phyloP scores from a whole-genome alignment of 2,888 invertebrate species.

The Hyalella azteca region DNA sequence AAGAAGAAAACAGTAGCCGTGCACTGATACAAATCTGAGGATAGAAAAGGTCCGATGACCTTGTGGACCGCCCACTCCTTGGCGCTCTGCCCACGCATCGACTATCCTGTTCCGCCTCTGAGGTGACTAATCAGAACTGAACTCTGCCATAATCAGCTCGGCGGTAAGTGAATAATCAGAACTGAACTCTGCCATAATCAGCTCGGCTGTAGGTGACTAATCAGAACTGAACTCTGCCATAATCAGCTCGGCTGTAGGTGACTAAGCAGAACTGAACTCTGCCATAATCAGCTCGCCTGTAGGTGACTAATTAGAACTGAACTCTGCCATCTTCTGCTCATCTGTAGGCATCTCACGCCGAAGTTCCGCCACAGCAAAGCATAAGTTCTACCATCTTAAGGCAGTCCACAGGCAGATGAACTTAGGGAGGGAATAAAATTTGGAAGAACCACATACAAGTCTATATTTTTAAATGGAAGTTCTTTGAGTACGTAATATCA shows the following conservation, averaged over 20 bases:
- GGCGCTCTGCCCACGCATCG: not conserved
- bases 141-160: not conserved
- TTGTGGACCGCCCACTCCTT: constrained; percentile 10
- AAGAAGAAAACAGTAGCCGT: too few relatives aligned
- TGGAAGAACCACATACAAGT: too few relatives aligned
- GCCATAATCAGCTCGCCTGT: not conserved
- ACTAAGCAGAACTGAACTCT: not conserved
- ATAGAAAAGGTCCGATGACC: not conserved
- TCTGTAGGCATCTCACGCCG: too few relatives aligned
- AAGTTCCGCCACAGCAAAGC: too few relatives aligned
- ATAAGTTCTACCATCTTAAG: too few relatives aligned
- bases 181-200: not conserved
- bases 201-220: not conserved
- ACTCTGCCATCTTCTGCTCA: too few relatives aligned
- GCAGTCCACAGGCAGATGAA: too few relatives aligned
- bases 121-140: not conserved
- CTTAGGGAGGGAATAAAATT: too few relatives aligned
- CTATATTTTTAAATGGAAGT: too few relatives aligned
- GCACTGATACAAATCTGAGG: too few relatives aligned
- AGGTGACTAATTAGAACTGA: not conserved
- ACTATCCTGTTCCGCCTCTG: not conserved
- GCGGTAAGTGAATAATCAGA: not conserved
- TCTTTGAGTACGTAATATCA: too few relatives aligned
- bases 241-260: not conserved
- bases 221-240: not conserved